These are phyloP conservation scores for Pristionchus exspectatus DNA, from an alignment of 2,888 invertebrate genomes.

Conservation along the genomic window DNA sequence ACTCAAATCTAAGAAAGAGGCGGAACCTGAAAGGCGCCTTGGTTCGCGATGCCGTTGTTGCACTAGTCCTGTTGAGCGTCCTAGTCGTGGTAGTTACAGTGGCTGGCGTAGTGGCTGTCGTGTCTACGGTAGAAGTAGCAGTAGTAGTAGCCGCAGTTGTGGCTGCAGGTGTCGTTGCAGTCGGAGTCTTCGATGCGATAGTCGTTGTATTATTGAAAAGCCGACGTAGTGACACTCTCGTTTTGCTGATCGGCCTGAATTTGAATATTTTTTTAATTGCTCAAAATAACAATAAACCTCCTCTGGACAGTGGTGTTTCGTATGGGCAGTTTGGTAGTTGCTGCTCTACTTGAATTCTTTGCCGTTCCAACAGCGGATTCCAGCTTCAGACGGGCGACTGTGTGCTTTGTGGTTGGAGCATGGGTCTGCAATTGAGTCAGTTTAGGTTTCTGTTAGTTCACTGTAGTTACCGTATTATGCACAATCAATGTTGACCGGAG, in stretches of 20 bases:
- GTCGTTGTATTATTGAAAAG: not conserved
- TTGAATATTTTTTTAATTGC: not conserved
- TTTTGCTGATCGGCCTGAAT: not conserved
- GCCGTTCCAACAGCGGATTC: not conserved
- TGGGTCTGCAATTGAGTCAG: not conserved
- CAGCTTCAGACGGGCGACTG: not conserved
- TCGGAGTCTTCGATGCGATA: not conserved
- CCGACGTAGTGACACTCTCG: not conserved
- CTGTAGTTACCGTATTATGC: not conserved
- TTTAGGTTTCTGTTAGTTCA: not conserved
- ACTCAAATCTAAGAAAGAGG: not conserved
- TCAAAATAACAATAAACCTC: not conserved
- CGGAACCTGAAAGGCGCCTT: slow-evolving; percentile 8
- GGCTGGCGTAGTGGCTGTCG: not conserved
- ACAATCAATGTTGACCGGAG: not conserved
- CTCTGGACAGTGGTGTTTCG: not conserved
- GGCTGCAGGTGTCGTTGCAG: not conserved
- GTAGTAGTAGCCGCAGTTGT: not conserved
- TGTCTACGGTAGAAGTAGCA: not conserved
- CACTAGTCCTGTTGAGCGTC: not conserved
- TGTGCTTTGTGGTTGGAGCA: not conserved
- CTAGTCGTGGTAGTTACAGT: not conserved
- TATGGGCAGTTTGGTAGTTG: slow-evolving; percentile 18
- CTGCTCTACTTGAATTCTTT: not conserved
- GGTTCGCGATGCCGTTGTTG: not conserved